Percentiles rank a stretch among this genome's conserved stretches.
Evolutionary conservation across 1,140 invertebrate species (phyloP).

Genomic region (Drosophila varians): DNA sequence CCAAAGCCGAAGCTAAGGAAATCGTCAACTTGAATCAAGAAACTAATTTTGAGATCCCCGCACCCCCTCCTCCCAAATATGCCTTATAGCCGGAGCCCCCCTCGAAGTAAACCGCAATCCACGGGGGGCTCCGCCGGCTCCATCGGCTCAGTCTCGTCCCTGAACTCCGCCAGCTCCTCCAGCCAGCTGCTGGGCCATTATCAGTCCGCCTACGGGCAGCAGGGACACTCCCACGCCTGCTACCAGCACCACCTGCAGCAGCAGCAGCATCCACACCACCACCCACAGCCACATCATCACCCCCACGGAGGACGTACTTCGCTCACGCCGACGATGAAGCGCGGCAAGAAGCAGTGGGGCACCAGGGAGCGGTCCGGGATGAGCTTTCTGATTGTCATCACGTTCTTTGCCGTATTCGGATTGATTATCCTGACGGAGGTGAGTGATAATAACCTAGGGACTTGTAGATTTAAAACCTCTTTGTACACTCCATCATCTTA

Average conservation of each 20-base stretch:
- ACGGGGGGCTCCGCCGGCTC: constrained; percentile 73
- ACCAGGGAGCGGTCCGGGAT: constrained; percentile 91
- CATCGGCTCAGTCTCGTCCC: constrained; percentile 21
- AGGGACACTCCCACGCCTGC: constrained; percentile 57
- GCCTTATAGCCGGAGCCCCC: constrained; percentile 76
- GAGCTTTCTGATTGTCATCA: constrained; percentile 94
- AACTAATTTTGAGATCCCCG: constrained; percentile 44
- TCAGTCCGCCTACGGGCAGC: constrained; percentile 53
- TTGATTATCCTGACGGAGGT: constrained; percentile 92
- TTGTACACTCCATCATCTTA: too few species aligned
- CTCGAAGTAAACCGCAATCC: constrained; percentile 62
- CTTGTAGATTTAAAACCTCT: not conserved
- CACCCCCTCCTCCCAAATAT: constrained; percentile 35
- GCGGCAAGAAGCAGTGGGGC: constrained; percentile 83
- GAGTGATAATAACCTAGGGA: constrained; percentile 18
- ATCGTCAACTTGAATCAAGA: constrained; percentile 12
- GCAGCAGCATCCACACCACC: constrained; percentile 38
- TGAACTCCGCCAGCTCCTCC: constrained; percentile 34
- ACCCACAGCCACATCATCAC: constrained; percentile 49
- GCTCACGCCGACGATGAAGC: constrained; percentile 70
- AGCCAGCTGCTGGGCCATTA: constrained; percentile 47
- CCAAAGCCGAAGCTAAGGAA: constrained; percentile 2
- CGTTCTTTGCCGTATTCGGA: constrained; percentile 94
- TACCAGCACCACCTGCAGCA: constrained; percentile 67
- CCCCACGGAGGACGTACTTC: constrained; percentile 60